Conservation (phyloP, 2,888 invertebrate genomes). For the Phengaris alcon region DNA sequence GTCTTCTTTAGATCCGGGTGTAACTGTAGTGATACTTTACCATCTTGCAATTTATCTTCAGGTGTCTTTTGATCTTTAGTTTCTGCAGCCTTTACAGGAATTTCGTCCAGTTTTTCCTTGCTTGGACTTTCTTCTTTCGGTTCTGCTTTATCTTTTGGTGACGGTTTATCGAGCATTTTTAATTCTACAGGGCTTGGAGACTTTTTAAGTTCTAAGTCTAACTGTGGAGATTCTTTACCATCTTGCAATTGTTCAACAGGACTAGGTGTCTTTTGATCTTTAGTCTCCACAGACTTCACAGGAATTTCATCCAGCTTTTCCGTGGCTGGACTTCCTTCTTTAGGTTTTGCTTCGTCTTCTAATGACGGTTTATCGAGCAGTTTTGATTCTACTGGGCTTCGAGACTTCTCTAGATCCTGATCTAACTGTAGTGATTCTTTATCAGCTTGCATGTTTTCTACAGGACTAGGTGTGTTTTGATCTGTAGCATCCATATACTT, state of each 20-base stretch:
- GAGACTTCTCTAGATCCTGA: too few species aligned
- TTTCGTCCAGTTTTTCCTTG: constrained; percentile 1
- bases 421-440: too few species aligned
- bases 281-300: not conserved
- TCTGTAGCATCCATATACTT: not conserved
- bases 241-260: not conserved
- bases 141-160: not conserved
- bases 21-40: not conserved
- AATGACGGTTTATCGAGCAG: not conserved
- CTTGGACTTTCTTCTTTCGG: constrained; percentile 28
- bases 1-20: not conserved
- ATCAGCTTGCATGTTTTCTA: not conserved
- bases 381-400: not conserved
- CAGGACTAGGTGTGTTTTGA: constrained; percentile 28
- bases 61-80: constrained; percentile 27
- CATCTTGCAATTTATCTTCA: not conserved
- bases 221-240: not conserved
- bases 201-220: not conserved
- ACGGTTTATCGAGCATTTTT: not conserved
- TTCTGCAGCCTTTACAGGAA: not conserved
- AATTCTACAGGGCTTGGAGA: not conserved
- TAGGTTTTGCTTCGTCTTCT: not conserved
- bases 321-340: not conserved
- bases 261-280: constrained; percentile 32
- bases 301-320: too few species aligned